Percentiles rank a stretch among this genome's conserved stretches.
phyloP scores from a whole-genome alignment of 2,888 invertebrate species.

The Hylaea fasciaria region DNA sequence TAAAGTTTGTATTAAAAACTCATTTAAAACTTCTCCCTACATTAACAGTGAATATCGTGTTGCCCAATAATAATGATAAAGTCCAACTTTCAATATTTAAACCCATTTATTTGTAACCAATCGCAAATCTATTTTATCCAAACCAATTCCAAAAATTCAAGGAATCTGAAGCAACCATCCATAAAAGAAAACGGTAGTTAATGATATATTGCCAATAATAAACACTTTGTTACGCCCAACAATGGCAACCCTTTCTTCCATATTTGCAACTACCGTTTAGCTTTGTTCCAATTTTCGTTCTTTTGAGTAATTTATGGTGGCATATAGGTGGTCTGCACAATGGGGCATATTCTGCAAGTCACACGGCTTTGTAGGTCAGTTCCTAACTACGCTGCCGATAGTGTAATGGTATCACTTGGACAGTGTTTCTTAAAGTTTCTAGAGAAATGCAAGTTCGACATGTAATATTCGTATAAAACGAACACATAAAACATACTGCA shows the following conservation, averaged over 20 bases:
- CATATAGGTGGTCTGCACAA: slow-evolving; percentile 74
- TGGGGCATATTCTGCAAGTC: slow-evolving; percentile 73
- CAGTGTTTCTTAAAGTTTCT: slow-evolving; percentile 59
- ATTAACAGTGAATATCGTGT: too few species aligned
- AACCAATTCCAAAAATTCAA: slow-evolving; percentile 7
- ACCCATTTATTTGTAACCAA: too few species aligned
- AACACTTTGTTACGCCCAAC: slow-evolving; percentile 53
- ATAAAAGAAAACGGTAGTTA: slow-evolving; percentile 40
- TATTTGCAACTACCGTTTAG: slow-evolving; percentile 72
- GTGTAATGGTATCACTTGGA: slow-evolving; percentile 49
- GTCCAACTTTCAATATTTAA: too few species aligned
- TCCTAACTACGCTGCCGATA: slow-evolving; percentile 60
- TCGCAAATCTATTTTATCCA: not conserved
- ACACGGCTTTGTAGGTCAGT: slow-evolving; percentile 79
- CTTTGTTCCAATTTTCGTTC: slow-evolving; percentile 70
- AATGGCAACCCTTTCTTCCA: slow-evolving; percentile 71
- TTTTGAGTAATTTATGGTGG: slow-evolving; percentile 72
- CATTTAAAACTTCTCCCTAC: too few species aligned
- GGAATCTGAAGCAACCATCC: not conserved
- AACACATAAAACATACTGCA: too few species aligned
- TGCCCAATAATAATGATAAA: too few species aligned
- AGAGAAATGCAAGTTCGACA: not conserved
- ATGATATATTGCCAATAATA: slow-evolving; percentile 55
- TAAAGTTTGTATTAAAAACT: too few species aligned
- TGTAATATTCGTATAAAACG: too few species aligned